phyloP scores from a whole-genome alignment of 2,797 vertebrate genomes.

The Lagodon rhomboides region DNA sequence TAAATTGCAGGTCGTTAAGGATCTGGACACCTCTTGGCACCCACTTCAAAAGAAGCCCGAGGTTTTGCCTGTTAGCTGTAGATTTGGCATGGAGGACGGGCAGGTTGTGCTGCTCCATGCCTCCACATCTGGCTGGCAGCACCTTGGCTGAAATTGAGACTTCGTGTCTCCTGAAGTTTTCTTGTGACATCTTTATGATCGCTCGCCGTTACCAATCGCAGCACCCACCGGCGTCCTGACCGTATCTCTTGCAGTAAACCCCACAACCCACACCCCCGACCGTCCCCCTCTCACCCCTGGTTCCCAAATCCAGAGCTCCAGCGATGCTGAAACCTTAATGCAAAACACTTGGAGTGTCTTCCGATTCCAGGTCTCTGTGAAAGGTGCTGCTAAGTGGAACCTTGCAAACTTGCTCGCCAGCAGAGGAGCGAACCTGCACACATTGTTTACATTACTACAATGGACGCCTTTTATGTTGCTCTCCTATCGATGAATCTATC shows the following conservation, averaged over 20 bases:
- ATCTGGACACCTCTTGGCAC: conserved; percentile 84
- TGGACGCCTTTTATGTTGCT: conserved; percentile 76
- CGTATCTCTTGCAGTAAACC: conserved; percentile 58
- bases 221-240: conserved; percentile 54
- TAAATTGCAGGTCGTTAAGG: conserved; percentile 87
- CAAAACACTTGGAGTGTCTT: conserved; percentile 80
- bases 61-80: conserved; percentile 84
- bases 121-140: conserved; percentile 89
- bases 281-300: conserved; percentile 43
- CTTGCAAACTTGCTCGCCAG: conserved; percentile 50
- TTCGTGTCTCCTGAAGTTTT: conserved; percentile 86
- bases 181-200: conserved; percentile 89
- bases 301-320: conserved; percentile 46
- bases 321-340: conserved; percentile 73
- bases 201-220: conserved; percentile 72
- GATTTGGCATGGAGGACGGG: conserved; percentile 76
- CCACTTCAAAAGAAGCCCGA: conserved; percentile 82
- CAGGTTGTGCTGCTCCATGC: conserved; percentile 69
- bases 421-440: conserved; percentile 59
- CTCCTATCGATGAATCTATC: conserved; percentile 81
- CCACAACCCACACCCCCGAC: conserved; percentile 33
- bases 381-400: conserved; percentile 74
- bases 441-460: conserved; percentile 81
- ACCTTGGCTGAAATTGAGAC: conserved; percentile 86
- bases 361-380: conserved; percentile 50